A percentile compares a stretch with the other conserved stretches of the same genome.
These are phyloP conservation scores for Pocillopora verrucosa DNA, from an alignment of 64 coral and sea anemone genomes.

Conservation along the genomic window DNA sequence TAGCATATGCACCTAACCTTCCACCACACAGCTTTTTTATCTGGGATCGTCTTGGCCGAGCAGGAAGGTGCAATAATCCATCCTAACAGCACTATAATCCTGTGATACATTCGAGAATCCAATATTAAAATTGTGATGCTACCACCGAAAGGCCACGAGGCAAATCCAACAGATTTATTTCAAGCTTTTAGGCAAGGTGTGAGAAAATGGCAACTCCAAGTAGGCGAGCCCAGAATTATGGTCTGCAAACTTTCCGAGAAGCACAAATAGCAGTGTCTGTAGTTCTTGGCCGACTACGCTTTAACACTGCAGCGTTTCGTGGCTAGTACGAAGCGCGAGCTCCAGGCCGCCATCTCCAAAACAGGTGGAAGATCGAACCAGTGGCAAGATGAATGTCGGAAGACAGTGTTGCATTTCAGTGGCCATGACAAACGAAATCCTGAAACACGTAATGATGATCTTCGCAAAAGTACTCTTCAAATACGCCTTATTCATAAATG, in stretches of 20 bases:
- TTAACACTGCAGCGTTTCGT: background rate
- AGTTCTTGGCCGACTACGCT: conserved; percentile 10
- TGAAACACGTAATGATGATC: too few relatives aligned
- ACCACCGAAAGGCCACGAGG: background rate
- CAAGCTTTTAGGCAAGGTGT: background rate
- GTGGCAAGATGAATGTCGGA: background rate
- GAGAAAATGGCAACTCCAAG: background rate
- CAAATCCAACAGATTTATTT: background rate
- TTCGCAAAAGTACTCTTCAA: too few relatives aligned
- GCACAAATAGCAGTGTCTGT: conserved; percentile 1
- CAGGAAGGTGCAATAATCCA: background rate
- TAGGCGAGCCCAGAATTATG: background rate
- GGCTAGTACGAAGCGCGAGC: background rate
- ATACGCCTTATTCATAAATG: too few relatives aligned
- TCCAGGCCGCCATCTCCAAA: background rate
- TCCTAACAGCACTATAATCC: conserved; percentile 3
- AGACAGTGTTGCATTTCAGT: too few relatives aligned
- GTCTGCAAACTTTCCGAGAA: background rate
- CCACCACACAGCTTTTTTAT: too few relatives aligned
- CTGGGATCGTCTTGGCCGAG: too few relatives aligned
- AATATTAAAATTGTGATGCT: background rate
- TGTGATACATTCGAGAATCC: background rate
- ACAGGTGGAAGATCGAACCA: background rate
- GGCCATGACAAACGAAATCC: too few relatives aligned
- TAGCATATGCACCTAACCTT: too few relatives aligned